phyloP scores from a whole-genome alignment of 2,113 vertebrate genomes.

The Carlito syrichta region DNA sequence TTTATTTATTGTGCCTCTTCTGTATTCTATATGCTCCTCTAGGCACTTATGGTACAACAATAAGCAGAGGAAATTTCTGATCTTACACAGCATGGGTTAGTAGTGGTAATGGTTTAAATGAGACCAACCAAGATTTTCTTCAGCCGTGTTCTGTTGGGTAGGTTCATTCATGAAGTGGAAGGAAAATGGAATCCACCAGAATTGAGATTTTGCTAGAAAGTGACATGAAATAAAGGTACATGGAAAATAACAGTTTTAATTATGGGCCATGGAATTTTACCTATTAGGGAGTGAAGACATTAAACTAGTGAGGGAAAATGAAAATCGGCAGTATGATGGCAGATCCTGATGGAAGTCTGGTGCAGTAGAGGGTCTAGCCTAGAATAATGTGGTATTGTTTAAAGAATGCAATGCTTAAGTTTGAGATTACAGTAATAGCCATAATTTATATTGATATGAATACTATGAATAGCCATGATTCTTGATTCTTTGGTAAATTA shows the following conservation, averaged over 20 bases:
- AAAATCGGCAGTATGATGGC: neutral
- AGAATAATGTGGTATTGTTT: neutral
- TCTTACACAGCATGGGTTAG: neutral
- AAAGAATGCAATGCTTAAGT: neutral
- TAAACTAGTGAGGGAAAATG: neutral
- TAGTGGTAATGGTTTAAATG: conserved; percentile 11
- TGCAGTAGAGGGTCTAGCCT: neutral
- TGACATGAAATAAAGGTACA: neutral
- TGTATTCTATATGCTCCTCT: neutral
- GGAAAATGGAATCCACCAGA: neutral
- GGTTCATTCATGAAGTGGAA: neutral
- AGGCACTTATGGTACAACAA: neutral
- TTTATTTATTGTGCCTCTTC: neutral
- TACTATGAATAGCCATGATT: neutral
- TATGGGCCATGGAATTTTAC: neutral
- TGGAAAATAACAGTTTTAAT: neutral
- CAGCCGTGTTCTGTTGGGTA: neutral
- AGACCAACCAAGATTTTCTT: neutral
- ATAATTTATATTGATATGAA: neutral
- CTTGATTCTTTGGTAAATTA: neutral
- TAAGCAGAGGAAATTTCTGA: neutral
- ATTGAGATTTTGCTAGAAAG: neutral
- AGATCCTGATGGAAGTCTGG: neutral
- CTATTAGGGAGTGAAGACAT: neutral
- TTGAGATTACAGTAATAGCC: neutral